These are phyloP conservation scores for Lophius americanus DNA, from an alignment of 2,797 vertebrate genomes.

Conservation along the genomic window DNA sequence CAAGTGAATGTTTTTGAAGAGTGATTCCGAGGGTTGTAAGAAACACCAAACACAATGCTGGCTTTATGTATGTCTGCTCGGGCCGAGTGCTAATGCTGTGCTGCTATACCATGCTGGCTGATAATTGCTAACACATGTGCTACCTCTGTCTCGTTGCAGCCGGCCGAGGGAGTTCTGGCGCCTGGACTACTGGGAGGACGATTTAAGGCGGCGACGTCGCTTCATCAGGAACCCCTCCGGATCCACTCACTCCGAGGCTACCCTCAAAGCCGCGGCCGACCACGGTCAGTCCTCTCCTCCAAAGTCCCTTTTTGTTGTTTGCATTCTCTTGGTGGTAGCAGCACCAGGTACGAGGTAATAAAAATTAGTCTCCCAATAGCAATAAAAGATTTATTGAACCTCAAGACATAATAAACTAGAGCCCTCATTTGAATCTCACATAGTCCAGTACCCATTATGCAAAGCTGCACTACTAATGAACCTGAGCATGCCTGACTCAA, in stretches of 20 bases:
- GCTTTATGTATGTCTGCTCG: conserved; percentile 88
- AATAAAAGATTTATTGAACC: conserved; percentile 78
- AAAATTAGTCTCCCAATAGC: conserved; percentile 75
- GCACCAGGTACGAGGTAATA: conserved; percentile 83
- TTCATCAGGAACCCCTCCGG: conserved; percentile 97
- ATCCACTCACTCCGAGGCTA: conserved; percentile 96
- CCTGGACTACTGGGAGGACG: conserved; percentile 99
- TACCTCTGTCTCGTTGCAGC: conserved; percentile 93
- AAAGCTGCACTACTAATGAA: conserved; percentile 28
- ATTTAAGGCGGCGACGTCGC: conserved; percentile 98
- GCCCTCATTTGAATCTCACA: conserved; percentile 63
- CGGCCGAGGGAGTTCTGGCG: conserved; percentile 99
- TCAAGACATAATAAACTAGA: conserved; percentile 62
- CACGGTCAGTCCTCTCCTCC: conserved; percentile 87
- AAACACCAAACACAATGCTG: conserved; percentile 87
- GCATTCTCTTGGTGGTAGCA: conserved; percentile 36
- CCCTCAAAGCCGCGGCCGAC: conserved; percentile 91
- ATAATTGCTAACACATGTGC: conserved; percentile 99
- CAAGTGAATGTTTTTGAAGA: conserved; percentile 58
- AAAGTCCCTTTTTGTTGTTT: conserved; percentile 3
- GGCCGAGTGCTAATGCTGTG: conserved; percentile 70
- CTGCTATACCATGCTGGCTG: conserved; percentile 93
- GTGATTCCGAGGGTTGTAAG: conserved; percentile 35
- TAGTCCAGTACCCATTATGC: conserved; percentile 42
- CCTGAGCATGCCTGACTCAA: conserved; percentile 11